Conservation (phyloP, 2,888 invertebrate species). For the Yponomeuta cagnagella region DNA sequence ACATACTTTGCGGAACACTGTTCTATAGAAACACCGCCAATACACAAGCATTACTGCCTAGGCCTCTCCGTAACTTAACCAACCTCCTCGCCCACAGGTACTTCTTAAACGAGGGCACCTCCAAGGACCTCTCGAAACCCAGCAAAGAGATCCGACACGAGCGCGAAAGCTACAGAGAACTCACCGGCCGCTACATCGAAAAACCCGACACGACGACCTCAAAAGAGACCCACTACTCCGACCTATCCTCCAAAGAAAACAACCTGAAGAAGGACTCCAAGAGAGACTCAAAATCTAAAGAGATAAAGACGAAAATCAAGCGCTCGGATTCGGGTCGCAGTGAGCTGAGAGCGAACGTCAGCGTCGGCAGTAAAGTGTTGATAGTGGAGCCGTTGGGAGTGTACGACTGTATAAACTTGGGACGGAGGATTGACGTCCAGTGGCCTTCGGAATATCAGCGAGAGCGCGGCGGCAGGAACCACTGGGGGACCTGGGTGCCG, state of each 20-base stretch:
- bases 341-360: constrained; percentile 56
- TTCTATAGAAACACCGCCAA: too few relatives aligned
- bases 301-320: constrained; percentile 63
- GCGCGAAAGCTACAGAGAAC: constrained; percentile 63
- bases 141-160: constrained; percentile 69
- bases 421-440: constrained; percentile 92
- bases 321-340: constrained; percentile 60
- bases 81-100: constrained; percentile 37
- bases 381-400: constrained; percentile 76
- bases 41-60: too few relatives aligned
- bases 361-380: constrained; percentile 64
- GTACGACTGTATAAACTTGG: constrained; percentile 93
- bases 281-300: constrained; percentile 53
- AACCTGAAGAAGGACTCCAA: constrained; percentile 47
- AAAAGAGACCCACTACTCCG: constrained; percentile 56
- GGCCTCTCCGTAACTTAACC: too few relatives aligned
- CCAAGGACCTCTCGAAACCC: constrained; percentile 63
- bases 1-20: too few relatives aligned
- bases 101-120: constrained; percentile 60
- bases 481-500: constrained; percentile 93
- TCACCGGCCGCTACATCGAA: constrained; percentile 65
- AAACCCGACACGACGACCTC: constrained; percentile 51
- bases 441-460: constrained; percentile 96
- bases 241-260: constrained; percentile 50
- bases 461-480: constrained; percentile 88